Percentiles rank a stretch among this genome's conserved stretches.
Conservation (phyloP, 92 coral and sea anemone genomes). For the Porites divaricata region DNA sequence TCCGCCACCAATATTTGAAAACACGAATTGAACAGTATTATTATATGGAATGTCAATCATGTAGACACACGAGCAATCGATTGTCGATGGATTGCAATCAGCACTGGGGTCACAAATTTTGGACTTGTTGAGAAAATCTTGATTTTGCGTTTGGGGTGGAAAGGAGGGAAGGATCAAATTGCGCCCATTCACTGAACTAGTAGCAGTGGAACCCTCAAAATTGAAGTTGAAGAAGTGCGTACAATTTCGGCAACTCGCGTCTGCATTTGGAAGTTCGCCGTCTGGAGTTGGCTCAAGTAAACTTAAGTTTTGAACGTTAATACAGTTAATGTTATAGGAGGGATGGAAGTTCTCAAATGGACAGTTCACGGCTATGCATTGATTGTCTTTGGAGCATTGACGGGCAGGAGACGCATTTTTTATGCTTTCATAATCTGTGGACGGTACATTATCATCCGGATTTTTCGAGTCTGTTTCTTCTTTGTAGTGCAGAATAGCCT, state of each 20-base stretch:
- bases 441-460: constrained; percentile 28
- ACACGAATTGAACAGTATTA: constrained; percentile 67
- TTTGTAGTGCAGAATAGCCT: too few species aligned
- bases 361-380: constrained; percentile 63
- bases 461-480: neutral
- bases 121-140: neutral
- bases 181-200: constrained; percentile 48
- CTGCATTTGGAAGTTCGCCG: constrained; percentile 48
- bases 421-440: constrained; percentile 9
- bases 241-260: constrained; percentile 11
- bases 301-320: constrained; percentile 31
- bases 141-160: constrained; percentile 54
- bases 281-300: constrained; percentile 25
- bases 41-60: constrained; percentile 54
- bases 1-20: constrained; percentile 37
- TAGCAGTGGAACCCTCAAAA: constrained; percentile 33
- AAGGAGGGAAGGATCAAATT: constrained; percentile 48
- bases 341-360: constrained; percentile 50
- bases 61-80: constrained; percentile 50
- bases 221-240: constrained; percentile 46
- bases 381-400: neutral
- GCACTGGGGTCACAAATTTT: constrained; percentile 5
- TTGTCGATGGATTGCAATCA: constrained; percentile 27
- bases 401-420: constrained; percentile 11
- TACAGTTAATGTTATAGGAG: constrained; percentile 3